phyloP scores from a whole-genome alignment of 2,113 vertebrate genomes.

The Nothocercus nigrocapillus region DNA sequence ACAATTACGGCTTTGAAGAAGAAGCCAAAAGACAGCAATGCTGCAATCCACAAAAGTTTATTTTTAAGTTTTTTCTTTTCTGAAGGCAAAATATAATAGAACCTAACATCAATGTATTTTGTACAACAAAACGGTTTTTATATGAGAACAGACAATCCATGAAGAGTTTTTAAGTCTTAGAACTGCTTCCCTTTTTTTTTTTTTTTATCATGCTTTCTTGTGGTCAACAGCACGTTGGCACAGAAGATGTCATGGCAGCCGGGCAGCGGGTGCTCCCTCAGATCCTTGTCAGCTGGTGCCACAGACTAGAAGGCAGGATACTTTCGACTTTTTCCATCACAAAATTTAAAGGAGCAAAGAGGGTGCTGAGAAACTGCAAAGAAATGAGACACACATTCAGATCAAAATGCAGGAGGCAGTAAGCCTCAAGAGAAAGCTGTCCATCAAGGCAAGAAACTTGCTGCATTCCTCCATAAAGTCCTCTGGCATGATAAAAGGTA shows the following conservation, averaged over 20 bases:
- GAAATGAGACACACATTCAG: slow-evolving; percentile 42
- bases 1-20: slow-evolving; percentile 24
- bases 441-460: neutral
- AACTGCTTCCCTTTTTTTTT: slow-evolving; percentile 81
- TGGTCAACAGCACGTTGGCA: slow-evolving; percentile 83
- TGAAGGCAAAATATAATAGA: slow-evolving; percentile 90
- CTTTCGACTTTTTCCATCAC: slow-evolving; percentile 99
- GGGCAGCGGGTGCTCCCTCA: slow-evolving; percentile 66
- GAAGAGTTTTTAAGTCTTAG: slow-evolving; percentile 73
- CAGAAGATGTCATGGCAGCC: slow-evolving; percentile 74
- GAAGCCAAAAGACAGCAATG: slow-evolving; percentile 45
- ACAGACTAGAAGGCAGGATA: slow-evolving; percentile 96
- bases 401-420: neutral
- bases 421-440: neutral
- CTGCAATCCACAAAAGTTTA: slow-evolving; percentile 96
- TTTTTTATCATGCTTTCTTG: slow-evolving; percentile 81
- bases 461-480: neutral
- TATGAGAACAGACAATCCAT: slow-evolving; percentile 87
- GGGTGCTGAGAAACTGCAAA: slow-evolving; percentile 95
- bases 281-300: slow-evolving; percentile 98
- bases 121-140: slow-evolving; percentile 91
- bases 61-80: slow-evolving; percentile 85
- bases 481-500: neutral
- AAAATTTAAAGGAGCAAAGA: slow-evolving; percentile 98
- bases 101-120: slow-evolving; percentile 87